Evolutionary conservation across 2,113 vertebrate species (phyloP).

Genomic region (Pteruthius melanotis): DNA sequence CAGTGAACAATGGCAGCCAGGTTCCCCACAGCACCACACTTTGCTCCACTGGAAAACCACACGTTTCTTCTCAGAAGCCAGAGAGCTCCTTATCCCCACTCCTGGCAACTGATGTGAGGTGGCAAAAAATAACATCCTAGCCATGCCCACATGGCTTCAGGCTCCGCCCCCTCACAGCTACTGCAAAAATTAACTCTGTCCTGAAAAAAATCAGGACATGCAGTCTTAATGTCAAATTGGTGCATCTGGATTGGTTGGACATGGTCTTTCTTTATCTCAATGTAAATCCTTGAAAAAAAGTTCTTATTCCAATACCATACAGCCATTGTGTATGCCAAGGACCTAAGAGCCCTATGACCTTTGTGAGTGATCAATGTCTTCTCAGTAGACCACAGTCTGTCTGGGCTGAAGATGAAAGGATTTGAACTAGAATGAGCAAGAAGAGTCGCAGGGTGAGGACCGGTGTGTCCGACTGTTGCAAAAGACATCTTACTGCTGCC

Average conservation of each 20-base stretch:
- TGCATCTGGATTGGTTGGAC: background rate
- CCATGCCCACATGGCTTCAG: background rate
- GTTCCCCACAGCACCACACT: background rate
- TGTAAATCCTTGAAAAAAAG: background rate
- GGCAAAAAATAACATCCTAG: background rate
- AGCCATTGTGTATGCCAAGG: background rate
- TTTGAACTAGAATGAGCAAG: background rate
- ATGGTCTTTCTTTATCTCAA: background rate
- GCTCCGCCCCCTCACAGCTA: background rate
- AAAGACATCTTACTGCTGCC: background rate
- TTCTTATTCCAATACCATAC: background rate
- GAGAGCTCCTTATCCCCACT: background rate
- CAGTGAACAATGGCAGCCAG: rapidly evolving
- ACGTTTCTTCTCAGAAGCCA: background rate
- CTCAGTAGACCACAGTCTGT: background rate
- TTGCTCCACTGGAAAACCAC: background rate
- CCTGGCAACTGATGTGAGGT: background rate
- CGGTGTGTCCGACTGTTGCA: background rate
- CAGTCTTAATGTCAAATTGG: background rate
- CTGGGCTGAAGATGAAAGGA: background rate
- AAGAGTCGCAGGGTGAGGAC: background rate
- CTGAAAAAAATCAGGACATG: background rate
- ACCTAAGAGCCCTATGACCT: background rate
- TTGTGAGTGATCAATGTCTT: background rate
- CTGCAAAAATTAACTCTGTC: background rate